phyloP scores from a whole-genome alignment of 2,797 vertebrate species.

The Myiotriccus ornatus region DNA sequence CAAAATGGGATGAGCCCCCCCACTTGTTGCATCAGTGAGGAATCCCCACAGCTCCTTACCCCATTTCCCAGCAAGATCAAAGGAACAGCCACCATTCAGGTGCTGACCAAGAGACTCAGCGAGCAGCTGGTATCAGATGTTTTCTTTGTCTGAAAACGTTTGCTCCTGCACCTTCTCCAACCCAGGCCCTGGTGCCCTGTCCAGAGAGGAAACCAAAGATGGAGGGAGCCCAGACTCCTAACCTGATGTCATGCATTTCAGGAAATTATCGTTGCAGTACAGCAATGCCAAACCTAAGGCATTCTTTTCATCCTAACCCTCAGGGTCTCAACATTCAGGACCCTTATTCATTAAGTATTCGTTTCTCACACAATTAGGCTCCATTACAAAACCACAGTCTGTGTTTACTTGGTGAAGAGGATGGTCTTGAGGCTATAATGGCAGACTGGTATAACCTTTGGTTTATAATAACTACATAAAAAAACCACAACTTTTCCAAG shows the following conservation, averaged over 20 bases:
- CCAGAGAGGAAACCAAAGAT: background rate
- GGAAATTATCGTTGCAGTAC: background rate
- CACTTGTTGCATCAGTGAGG: no score
- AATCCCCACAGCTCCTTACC: background rate
- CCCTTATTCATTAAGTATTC: background rate
- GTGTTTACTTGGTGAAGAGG: background rate
- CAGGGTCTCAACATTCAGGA: background rate
- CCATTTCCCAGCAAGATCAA: background rate
- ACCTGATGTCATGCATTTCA: rapidly evolving
- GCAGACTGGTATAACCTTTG: background rate
- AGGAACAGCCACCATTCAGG: background rate
- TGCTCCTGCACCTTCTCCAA: background rate
- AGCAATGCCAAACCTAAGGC: background rate
- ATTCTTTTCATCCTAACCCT: background rate
- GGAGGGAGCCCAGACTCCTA: background rate
- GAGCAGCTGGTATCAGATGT: background rate
- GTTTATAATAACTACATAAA: background rate
- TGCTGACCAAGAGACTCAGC: background rate
- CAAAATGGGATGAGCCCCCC: background rate
- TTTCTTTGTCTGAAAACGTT: background rate
- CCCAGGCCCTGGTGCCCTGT: background rate
- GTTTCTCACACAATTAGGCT: background rate
- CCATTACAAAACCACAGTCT: background rate
- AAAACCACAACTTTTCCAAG: background rate
- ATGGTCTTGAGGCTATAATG: background rate